Evolutionary conservation across 2,888 invertebrate genomes (phyloP), one percentile per base, ranked within the genome.

Genomic region (Ashinkailepas kermadecensis): DNA sequence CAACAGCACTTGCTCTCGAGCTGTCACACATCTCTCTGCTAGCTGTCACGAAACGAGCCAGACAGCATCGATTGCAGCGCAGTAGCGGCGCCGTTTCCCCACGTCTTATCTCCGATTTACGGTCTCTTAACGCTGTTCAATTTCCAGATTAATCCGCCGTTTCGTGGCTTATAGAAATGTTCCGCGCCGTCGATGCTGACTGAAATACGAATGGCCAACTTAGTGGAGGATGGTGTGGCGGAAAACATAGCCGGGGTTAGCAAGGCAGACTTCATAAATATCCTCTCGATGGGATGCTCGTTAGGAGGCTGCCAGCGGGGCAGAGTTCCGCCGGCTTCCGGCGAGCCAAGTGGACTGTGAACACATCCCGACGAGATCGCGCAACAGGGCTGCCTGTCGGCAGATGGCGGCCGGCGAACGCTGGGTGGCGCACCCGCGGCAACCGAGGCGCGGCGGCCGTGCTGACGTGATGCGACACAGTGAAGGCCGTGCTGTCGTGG

Each of bases 71-170:
- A 56, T 74, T 56, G 21, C 54, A 9, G 21, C 21, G 74, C 54
- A 10, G 74, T 21, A 21, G 21, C 74, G 15, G 56, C 18, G 10
- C 21, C 74, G 54, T 56, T 74, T 74, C 23, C 21, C 74, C 74
- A 18, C 74, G 74, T 56, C 74, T 74, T 74, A 74, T 74, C 74
- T 18, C 74, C 54, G 74, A 54, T 74, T 74, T 74, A 74, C 74
- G 56, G 74, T 21, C 74, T 56, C 74, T 74, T 74, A 74, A 56
- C 74, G 74, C 56, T 54, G 74, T 74, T 74, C 74, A 74, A 74
- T 74, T 74, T 74, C 74, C 74, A 74, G 74, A 74, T 74, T 74
- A 74, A 74, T 21, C 21, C 9, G 74, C 74, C 74, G 74, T 74
- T 74, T 18, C 56, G 74, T 56, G 74, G 74, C 74, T 74, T 56